Conservation (phyloP, 2,888 invertebrate species). For the Pemphredon lugubris region DNA sequence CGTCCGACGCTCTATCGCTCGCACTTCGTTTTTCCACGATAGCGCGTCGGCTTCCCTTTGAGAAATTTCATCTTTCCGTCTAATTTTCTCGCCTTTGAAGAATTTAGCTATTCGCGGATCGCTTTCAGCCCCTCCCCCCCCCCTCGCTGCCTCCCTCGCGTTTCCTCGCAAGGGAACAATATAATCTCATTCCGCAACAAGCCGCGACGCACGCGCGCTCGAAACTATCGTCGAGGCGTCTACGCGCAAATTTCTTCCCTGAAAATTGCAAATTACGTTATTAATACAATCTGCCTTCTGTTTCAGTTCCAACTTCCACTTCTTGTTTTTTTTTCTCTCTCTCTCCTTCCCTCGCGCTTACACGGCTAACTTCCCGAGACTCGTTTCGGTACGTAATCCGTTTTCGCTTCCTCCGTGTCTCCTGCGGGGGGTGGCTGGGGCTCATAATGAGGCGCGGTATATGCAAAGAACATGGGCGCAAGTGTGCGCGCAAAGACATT, state of each 20-base stretch:
- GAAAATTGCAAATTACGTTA: slow-evolving; percentile 34
- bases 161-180: neutral
- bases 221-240: no score
- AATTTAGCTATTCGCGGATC: neutral
- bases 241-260: no score
- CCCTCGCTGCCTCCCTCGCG: no score
- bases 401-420: slow-evolving; percentile 12
- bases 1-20: neutral
- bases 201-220: no score
- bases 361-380: slow-evolving; percentile 30
- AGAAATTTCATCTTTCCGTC: neutral
- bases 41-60: neutral
- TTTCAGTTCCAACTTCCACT: no score
- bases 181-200: neutral
- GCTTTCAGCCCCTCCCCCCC: neutral
- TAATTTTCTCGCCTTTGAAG: slow-evolving; percentile 1
- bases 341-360: slow-evolving; percentile 10
- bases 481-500: slow-evolving; percentile 17
- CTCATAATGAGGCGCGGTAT: slow-evolving; percentile 42
- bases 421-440: slow-evolving; percentile 17
- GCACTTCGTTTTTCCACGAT: neutral
- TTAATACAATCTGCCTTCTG: no score
- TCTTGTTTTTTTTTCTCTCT: neutral
- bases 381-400: slow-evolving; percentile 25
- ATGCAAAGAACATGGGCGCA: slow-evolving; percentile 26